Conservation (phyloP, 2,888 invertebrate genomes). For the Agrotis segetum region DNA sequence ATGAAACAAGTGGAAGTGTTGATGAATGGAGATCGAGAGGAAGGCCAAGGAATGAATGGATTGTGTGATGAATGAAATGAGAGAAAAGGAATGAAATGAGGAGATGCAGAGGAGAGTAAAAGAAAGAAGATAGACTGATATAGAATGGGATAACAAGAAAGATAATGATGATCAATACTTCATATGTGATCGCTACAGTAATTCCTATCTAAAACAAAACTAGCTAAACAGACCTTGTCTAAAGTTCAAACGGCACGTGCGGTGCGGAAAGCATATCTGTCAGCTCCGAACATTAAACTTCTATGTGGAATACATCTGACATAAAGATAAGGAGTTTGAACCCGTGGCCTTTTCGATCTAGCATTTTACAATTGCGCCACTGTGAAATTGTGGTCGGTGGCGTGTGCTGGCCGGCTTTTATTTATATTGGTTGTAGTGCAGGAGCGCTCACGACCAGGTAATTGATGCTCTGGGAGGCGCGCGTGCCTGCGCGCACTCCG, state of each 20-base stretch:
- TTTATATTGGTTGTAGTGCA: constrained; percentile 89
- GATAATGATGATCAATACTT: constrained; percentile 63
- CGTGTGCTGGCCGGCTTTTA: constrained; percentile 84
- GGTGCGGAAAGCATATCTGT: constrained; percentile 72
- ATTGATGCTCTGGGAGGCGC: constrained; percentile 86
- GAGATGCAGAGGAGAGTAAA: no score
- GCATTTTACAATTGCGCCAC: constrained; percentile 89
- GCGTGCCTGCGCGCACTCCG: constrained; percentile 76
- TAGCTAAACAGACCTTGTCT: constrained; percentile 66
- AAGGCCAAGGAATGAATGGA: no score
- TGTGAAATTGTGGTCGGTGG: constrained; percentile 83
- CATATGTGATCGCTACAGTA: constrained; percentile 37
- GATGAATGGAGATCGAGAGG: no score
- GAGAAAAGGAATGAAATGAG: no score
- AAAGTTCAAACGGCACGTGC: constrained; percentile 80
- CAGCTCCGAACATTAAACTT: constrained; percentile 73
- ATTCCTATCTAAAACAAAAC: constrained; percentile 46
- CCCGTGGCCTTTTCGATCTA: constrained; percentile 87
- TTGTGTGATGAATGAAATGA: no score
- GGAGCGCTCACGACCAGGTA: constrained; percentile 90
- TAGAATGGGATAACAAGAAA: no score
- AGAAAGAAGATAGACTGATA: no score
- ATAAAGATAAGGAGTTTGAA: constrained; percentile 86
- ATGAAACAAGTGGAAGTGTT: no score
- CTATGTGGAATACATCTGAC: constrained; percentile 82